Percentiles rank a stretch among this genome's conserved stretches.
Evolutionary conservation across 2,113 vertebrate genomes (phyloP).

Genomic region (Poeciliopsis retropinna): DNA sequence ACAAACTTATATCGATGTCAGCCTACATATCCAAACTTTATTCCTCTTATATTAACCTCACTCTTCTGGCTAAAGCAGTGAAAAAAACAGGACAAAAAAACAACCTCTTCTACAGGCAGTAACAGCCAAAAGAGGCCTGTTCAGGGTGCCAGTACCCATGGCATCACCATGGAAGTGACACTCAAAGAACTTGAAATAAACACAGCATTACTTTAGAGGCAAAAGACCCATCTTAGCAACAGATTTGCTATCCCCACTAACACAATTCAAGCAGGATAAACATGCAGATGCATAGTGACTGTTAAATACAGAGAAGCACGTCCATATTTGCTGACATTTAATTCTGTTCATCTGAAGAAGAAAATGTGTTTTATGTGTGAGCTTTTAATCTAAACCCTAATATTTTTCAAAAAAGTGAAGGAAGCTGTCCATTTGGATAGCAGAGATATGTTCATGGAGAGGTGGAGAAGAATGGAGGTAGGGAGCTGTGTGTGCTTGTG

Average conservation of each 20-base stretch:
- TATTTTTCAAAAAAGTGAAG: too few species aligned
- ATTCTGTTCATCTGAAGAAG: not conserved
- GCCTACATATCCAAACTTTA: not conserved
- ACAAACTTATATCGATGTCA: not conserved
- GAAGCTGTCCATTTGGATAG: too few species aligned
- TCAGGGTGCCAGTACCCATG: constrained; percentile 47
- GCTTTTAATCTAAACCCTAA: not conserved
- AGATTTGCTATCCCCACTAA: constrained; percentile 84
- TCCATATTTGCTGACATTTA: not conserved
- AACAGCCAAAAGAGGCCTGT: constrained; percentile 57
- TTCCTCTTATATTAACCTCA: not conserved
- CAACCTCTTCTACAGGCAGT: constrained; percentile 8
- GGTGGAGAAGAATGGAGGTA: too few species aligned
- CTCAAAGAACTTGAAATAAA: constrained; percentile 76
- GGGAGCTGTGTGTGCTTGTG: too few species aligned
- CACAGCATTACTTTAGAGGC: constrained; percentile 85
- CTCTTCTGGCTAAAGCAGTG: not conserved
- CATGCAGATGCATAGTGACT: constrained; percentile 27
- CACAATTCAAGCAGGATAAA: constrained; percentile 74
- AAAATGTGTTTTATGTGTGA: not conserved
- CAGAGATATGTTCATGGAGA: too few species aligned
- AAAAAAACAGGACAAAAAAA: not conserved
- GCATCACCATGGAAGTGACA: constrained; percentile 65
- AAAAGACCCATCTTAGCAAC: constrained; percentile 93
- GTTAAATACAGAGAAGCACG: not conserved